Evolutionary conservation across 2,113 vertebrate species (phyloP).

Genomic region (Nipponia nippon): DNA sequence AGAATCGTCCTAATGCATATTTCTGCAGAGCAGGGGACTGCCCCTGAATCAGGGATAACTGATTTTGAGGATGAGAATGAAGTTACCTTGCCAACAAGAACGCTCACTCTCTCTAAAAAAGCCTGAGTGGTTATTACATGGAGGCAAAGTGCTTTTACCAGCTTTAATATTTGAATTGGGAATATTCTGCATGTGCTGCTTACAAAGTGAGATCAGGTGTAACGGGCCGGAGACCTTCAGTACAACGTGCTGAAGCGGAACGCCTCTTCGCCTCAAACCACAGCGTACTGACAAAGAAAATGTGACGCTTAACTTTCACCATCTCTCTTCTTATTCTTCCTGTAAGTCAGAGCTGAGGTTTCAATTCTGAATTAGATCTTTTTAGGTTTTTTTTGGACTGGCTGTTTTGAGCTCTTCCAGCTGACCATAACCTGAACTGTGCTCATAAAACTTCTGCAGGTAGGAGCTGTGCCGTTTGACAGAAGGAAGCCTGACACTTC

Average conservation of each 20-base stretch:
- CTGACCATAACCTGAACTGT: background rate
- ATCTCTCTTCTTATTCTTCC: background rate
- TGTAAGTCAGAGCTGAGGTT: background rate
- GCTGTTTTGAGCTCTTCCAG: background rate
- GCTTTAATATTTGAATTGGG: background rate
- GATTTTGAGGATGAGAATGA: background rate
- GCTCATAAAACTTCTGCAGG: background rate
- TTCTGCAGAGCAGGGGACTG: background rate
- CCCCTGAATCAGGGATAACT: background rate
- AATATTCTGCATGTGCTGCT: background rate
- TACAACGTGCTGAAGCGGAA: background rate
- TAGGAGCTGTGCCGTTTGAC: background rate
- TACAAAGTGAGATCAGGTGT: background rate
- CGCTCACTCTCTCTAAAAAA: background rate
- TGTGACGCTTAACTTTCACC: background rate
- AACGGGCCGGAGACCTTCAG: background rate
- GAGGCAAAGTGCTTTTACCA: background rate
- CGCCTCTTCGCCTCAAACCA: background rate
- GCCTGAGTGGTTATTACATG: background rate
- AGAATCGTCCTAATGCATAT: background rate
- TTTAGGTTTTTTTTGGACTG: fast-evolving
- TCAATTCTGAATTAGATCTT: background rate
- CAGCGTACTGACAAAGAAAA: background rate
- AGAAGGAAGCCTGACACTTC: background rate
- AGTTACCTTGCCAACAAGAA: background rate